Evolutionary conservation across 2,113 vertebrate species (phyloP).

Genomic region (Sebastes fasciatus): DNA sequence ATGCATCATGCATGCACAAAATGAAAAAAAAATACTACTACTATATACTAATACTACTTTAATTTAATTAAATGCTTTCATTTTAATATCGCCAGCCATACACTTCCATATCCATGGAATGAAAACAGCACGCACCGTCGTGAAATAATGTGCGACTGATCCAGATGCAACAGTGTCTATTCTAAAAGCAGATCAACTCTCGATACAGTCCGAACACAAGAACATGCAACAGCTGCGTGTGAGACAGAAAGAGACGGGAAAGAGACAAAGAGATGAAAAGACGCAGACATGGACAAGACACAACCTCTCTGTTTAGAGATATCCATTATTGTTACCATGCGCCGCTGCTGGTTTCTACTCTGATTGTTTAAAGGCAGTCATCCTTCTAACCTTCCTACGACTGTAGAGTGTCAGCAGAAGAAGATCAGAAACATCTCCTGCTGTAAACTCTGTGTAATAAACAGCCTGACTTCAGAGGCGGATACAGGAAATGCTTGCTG

Average conservation of each 20-base stretch:
- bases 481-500: neutral
- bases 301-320: constrained; percentile 74
- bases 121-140: neutral
- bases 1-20: neutral
- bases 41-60: neutral
- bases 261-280: constrained; percentile 34
- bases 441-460: neutral
- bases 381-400: neutral
- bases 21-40: too few relatives aligned
- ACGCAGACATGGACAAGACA: constrained; percentile 45
- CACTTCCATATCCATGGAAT: neutral
- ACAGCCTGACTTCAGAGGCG: neutral
- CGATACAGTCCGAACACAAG: constrained; percentile 27
- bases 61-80: neutral
- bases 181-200: constrained; percentile 1
- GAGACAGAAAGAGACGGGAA: constrained; percentile 25
- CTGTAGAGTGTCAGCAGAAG: neutral
- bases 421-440: constrained; percentile 4
- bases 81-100: neutral
- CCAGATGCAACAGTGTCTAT: neutral
- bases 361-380: neutral
- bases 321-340: constrained; percentile 19
- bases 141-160: constrained; percentile 2
- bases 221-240: constrained; percentile 19
- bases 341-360: constrained; percentile 1